Conservation (phyloP, 2,888 invertebrate genomes). For the Macrophya alboannulata region DNA sequence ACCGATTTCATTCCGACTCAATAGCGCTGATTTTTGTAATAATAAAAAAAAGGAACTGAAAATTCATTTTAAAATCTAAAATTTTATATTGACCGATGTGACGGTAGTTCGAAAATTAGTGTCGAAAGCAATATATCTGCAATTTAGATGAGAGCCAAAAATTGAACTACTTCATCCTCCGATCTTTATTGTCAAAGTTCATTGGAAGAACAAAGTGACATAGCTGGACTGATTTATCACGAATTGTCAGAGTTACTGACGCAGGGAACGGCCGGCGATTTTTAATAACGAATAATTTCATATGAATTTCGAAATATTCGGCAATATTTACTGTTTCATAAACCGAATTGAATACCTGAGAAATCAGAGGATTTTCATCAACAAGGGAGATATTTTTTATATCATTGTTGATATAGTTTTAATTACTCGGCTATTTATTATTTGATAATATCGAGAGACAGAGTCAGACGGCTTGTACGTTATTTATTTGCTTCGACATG, state of each 20-base stretch:
- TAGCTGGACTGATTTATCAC: background rate
- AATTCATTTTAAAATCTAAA: background rate
- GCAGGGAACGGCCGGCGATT: background rate
- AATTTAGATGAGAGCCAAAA: background rate
- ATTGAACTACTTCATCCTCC: background rate
- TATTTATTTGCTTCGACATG: constrained; percentile 66
- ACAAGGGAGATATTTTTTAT: constrained; percentile 20
- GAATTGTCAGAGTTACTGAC: background rate
- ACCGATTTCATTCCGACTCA: background rate
- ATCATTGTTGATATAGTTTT: constrained; percentile 66
- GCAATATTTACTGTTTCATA: background rate
- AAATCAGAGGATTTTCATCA: constrained; percentile 3
- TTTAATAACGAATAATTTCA: constrained; percentile 18
- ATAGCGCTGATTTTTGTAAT: background rate
- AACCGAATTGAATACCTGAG: background rate
- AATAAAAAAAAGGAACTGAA: background rate
- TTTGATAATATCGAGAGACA: constrained; percentile 65
- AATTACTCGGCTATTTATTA: constrained; percentile 68
- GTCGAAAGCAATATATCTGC: constrained; percentile 7
- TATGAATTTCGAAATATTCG: background rate
- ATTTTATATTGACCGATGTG: background rate
- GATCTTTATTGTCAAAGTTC: background rate
- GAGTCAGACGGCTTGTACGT: constrained; percentile 60
- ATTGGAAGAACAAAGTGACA: background rate
- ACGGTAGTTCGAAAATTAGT: background rate